Base-by-base conservation (phyloP, 2,113 vertebrate genomes). In the Melanerpes aurifrons region DNA sequence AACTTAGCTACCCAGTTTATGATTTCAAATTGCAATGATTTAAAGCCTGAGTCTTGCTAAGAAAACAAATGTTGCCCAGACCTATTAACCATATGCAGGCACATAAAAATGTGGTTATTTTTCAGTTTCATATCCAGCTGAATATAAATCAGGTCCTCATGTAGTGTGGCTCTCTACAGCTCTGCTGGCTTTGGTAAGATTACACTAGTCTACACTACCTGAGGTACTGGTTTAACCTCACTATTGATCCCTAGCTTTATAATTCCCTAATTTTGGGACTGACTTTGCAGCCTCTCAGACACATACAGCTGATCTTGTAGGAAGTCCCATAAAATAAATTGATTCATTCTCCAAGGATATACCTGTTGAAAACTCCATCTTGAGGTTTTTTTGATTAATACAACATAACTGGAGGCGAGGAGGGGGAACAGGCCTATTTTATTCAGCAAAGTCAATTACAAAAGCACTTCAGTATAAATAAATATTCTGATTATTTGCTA, bases 21-120 rank as follows among this genome's bases (percentile, higher is more conserved):
- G 59, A 82, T 64, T 96, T 80, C 75, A 89, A 91, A 91, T 71
- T 40, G 43, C 43, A 45, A 45, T 45, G 43, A 45, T 45, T 45
- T 45, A 45, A 45, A 87, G 58, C 82, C 73, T 94, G 58, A 73
- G 82, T 81, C 76, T 82, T 94, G 72, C 37, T 91, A 95, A 88
- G 40, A 26, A 74, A 93, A 70, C 47, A 86, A 94, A 92, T 69
- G 69, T 86, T 87, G 69, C 79, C 82, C 59, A 81, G 83, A 76
- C 86, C 45, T 45, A 71, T 74, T 88, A 86, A 58, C 66, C 94
- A 86, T 43, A 78, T 43, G 66, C 4, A 2, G 35, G 24, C 70
- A 82, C 43, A 64, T 3, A 93, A 76, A 90, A 90, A 75, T 45
- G 13, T 35, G 73, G 15, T 17, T 45, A 15, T 45, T 87, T 61